These are phyloP conservation scores for Apostichopus parvimensis DNA, from an alignment of 35 echinoderm and acorn worm genomes.

Conservation along the genomic window DNA sequence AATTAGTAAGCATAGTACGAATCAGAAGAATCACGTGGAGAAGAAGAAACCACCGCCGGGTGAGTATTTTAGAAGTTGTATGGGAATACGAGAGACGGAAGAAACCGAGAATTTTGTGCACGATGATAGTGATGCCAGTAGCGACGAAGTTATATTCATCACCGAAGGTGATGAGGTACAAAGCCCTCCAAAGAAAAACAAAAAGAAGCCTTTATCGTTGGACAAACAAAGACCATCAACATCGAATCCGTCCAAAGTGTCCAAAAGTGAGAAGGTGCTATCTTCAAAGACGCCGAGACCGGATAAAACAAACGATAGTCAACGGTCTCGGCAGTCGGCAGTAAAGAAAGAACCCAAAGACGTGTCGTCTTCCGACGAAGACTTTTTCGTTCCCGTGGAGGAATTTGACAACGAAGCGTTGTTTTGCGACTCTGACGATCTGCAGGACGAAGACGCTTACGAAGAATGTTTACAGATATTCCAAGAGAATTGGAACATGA, in stretches of 20 bases:
- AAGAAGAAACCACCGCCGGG: neutral
- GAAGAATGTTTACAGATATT: conserved; percentile 93
- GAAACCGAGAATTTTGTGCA: neutral
- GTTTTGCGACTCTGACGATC: conserved; percentile 28
- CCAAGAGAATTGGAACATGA: conserved; percentile 61
- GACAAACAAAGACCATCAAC: neutral
- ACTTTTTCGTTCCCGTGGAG: conserved; percentile 22
- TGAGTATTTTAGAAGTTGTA: neutral
- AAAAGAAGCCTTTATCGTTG: no score
- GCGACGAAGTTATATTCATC: neutral
- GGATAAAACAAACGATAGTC: neutral
- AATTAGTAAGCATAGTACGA: neutral
- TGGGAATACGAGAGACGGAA: neutral
- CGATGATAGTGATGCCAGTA: neutral
- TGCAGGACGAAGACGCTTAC: conserved; percentile 67
- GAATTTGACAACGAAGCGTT: conserved; percentile 10
- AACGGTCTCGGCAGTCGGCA: neutral
- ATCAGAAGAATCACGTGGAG: neutral
- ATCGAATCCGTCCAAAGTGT: neutral
- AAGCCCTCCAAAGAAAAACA: no score
- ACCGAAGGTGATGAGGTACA: no score
- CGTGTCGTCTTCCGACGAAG: neutral
- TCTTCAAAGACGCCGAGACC: neutral
- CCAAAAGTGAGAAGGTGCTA: neutral
- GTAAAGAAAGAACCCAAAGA: neutral